phyloP scores from a whole-genome alignment of 2,888 invertebrate species.

The Chloroclysta siterata region DNA sequence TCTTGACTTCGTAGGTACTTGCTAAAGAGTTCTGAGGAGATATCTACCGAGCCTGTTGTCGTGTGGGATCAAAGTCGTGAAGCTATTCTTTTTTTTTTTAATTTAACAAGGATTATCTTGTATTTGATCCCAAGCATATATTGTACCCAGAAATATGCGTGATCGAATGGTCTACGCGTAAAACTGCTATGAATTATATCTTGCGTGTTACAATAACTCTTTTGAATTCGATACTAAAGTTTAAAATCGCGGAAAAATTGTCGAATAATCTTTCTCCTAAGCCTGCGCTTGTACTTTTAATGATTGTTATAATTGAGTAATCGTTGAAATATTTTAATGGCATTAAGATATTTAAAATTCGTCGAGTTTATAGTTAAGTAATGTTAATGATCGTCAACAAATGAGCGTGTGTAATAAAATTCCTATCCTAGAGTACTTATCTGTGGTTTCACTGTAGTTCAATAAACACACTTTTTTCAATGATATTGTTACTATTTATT shows the following conservation, averaged over 20 bases:
- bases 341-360: slow-evolving; percentile 5
- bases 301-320: background rate
- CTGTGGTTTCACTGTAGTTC: slow-evolving; percentile 7
- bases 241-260: background rate
- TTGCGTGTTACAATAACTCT: too few relatives aligned
- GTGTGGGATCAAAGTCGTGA: too few relatives aligned
- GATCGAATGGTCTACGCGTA: background rate
- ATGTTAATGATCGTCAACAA: slow-evolving; percentile 3
- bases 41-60: too few relatives aligned
- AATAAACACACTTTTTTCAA: slow-evolving; percentile 9
- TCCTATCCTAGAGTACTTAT: slow-evolving; percentile 6
- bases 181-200: background rate
- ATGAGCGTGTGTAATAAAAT: background rate
- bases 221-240: background rate
- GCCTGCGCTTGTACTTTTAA: too few relatives aligned
- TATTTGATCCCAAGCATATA: too few relatives aligned
- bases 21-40: too few relatives aligned
- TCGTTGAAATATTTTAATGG: slow-evolving; percentile 4
- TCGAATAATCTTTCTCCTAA: background rate
- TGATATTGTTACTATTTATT: slow-evolving; percentile 2
- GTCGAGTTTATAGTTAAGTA: slow-evolving; percentile 10
- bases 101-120: too few relatives aligned
- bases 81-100: too few relatives aligned
- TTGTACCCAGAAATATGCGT: too few relatives aligned
- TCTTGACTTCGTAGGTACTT: too few relatives aligned